Base-by-base conservation (phyloP, 35 echinoderm and acorn worm genomes). In the Anneissia japonica region DNA sequence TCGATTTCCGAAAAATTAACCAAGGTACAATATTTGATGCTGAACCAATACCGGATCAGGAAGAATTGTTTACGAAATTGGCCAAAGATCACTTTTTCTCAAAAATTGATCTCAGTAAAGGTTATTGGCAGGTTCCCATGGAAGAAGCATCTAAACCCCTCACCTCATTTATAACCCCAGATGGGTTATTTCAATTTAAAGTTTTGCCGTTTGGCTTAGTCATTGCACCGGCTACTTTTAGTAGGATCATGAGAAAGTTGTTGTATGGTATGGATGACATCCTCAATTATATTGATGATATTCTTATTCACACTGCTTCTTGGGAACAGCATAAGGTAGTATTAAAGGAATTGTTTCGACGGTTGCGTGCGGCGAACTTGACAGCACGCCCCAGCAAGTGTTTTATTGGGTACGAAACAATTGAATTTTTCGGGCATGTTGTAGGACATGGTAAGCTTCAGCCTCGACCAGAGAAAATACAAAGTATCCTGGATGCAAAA, bases 391-490 rank as follows among this genome's bases (percentile, higher is more conserved):
- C 92, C 0, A 90, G 6, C 4, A 93, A 93, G 76, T 90, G 92
- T 46, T 39, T 30, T 30, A 19, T 90, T 31, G 92, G 87, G 0
- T 81, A 35, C 56, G 0, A 46, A 7, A 56, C 12, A 13, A 45
- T 90, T 31, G 92, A 94, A 31, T 90, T 86, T 40, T n/a, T 94
- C 43, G 88, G 92, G 4, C 92, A 94, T 31, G 81, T 85, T 19
- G 77, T 90, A 1, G 83, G 80, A 17, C 36, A 90, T 36, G 83
- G 76, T 36, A 1, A 0, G 1, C 31, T 85, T 4, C 21, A n/a
- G 38, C 83, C 84, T 39, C 38, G 75, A 38, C 88, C 83, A 35
- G 79, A 79, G 26, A 94, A 94, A 79, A 28, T 94, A 3, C 33
- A 81, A 45, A 73, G 41, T 34, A 90, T 94, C 12, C 78, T 81